These are phyloP conservation scores for Oligia fasciuncula DNA, from an alignment of 2,888 invertebrate species.

Conservation along the genomic window DNA sequence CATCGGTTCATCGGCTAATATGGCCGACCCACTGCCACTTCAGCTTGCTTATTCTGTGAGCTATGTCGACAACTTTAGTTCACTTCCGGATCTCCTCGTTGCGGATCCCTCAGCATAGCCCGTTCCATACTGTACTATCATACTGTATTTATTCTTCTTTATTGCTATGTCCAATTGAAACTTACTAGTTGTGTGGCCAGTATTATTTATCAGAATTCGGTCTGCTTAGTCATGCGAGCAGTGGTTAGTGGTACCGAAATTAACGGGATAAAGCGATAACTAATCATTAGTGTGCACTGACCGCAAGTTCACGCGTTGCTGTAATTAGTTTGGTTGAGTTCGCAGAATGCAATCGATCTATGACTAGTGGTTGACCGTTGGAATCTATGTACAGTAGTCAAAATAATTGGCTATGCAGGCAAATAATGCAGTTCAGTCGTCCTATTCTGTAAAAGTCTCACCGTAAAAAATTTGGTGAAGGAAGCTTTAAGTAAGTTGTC, in stretches of 20 bases:
- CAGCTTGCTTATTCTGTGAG: too few species aligned
- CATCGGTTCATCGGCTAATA: too few species aligned
- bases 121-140: neutral
- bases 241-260: conserved; percentile 14
- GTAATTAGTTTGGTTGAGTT: conserved; percentile 21
- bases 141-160: neutral
- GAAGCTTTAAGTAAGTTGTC: too few species aligned
- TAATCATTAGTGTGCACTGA: conserved; percentile 29
- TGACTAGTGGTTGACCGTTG: neutral
- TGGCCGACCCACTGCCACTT: too few species aligned
- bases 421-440: neutral
- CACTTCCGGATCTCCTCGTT: too few species aligned
- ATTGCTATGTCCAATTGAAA: neutral
- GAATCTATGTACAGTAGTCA: neutral
- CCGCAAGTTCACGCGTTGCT: conserved; percentile 20
- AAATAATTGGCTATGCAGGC: neutral
- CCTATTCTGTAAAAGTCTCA: neutral
- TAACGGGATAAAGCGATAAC: neutral
- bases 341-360: conserved; percentile 38
- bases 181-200: neutral
- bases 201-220: neutral
- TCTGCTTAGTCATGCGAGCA: neutral
- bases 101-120: too few species aligned
- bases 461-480: neutral
- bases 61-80: too few species aligned